phyloP scores from a whole-genome alignment of 2,113 vertebrate genomes.

The Daubentonia madagascariensis region DNA sequence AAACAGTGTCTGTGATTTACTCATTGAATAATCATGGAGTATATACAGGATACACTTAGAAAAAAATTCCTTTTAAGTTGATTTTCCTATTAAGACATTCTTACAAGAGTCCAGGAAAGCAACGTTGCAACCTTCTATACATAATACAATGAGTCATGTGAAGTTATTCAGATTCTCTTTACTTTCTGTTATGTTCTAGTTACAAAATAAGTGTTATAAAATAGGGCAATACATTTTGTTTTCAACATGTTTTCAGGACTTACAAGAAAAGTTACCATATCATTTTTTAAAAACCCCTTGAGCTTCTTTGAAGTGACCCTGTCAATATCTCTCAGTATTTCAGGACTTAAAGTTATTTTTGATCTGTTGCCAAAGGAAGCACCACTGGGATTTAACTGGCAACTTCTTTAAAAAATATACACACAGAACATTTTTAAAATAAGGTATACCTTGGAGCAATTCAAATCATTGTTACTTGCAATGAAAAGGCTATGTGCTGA shows the following conservation, averaged over 20 bases:
- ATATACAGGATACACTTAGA: rapidly evolving
- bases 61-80: neutral
- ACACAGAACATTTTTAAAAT: conserved; percentile 31
- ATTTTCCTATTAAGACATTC: neutral
- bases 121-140: neutral
- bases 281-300: neutral
- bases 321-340: conserved; percentile 34
- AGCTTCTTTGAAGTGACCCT: conserved; percentile 38
- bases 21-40: neutral
- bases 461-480: conserved; percentile 29
- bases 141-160: neutral
- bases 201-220: neutral
- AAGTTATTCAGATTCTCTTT: neutral
- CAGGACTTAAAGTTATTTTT: conserved; percentile 9
- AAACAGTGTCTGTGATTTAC: neutral
- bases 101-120: neutral
- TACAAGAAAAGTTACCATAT: neutral
- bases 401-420: neutral
- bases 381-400: neutral
- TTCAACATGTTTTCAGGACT: neutral
- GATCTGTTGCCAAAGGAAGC: neutral
- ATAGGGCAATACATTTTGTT: neutral
- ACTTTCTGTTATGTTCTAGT: neutral
- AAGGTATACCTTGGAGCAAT: conserved; percentile 24
- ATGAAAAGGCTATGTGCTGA: conserved; percentile 11